Evolutionary conservation across 2,888 invertebrate genomes (phyloP).

Genomic region (Dryobota labecula): DNA sequence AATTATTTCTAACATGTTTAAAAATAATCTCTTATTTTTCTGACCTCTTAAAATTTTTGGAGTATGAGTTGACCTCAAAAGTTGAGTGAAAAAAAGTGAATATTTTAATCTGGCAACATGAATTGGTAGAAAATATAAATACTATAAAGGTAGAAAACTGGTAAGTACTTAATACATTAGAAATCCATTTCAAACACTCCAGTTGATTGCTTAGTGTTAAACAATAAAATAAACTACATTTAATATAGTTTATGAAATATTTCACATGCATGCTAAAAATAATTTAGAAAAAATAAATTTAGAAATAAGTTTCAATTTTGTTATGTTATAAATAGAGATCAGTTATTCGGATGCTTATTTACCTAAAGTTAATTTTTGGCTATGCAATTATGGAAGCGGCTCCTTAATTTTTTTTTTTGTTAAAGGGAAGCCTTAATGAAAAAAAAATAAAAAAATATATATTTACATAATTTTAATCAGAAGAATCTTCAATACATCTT

Average conservation of each 20-base stretch:
- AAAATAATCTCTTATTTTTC: conserved; percentile 28
- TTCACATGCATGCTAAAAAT: not conserved
- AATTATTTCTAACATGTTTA: conserved; percentile 53
- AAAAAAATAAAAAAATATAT: too few species aligned
- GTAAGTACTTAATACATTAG: conserved; percentile 37
- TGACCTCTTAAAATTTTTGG: not conserved
- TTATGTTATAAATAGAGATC: not conserved
- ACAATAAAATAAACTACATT: conserved; percentile 14
- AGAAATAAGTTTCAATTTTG: not conserved
- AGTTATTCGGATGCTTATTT: too few species aligned
- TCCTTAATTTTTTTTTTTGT: too few species aligned
- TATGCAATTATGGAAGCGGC: too few species aligned
- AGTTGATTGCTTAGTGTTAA: conserved; percentile 30
- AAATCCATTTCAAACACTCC: conserved; percentile 57
- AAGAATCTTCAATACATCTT: too few species aligned
- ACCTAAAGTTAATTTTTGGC: too few species aligned
- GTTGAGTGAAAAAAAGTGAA: conserved; percentile 20
- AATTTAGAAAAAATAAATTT: too few species aligned
- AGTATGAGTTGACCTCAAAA: too few species aligned
- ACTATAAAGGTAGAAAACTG: conserved; percentile 52
- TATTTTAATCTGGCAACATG: conserved; percentile 48
- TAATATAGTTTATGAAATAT: conserved; percentile 17
- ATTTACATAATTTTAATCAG: too few species aligned
- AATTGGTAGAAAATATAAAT: conserved; percentile 53
- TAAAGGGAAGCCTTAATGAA: too few species aligned